phyloP scores from a whole-genome alignment of 2,888 invertebrate species.

The Drosophila seclusa region DNA sequence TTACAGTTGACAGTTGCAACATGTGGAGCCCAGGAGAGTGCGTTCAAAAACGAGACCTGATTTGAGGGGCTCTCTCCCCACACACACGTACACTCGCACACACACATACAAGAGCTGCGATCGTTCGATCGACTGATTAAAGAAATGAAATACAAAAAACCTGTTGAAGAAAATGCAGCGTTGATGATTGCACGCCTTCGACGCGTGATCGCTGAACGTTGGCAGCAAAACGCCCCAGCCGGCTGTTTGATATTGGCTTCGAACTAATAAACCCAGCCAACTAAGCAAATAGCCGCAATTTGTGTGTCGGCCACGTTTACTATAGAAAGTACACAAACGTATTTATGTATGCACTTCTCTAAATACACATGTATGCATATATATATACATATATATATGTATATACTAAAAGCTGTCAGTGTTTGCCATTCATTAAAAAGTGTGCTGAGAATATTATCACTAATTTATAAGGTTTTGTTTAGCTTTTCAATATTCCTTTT shows the following conservation, averaged over 20 bases:
- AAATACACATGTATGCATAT: background rate
- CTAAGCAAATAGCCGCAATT: slow-evolving; percentile 55
- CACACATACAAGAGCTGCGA: slow-evolving; percentile 39
- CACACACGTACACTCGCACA: slow-evolving; percentile 15
- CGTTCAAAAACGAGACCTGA: slow-evolving; percentile 46
- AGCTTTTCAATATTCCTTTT: background rate
- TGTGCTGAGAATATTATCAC: background rate
- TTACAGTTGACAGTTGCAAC: slow-evolving; percentile 34
- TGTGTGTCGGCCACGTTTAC: slow-evolving; percentile 44
- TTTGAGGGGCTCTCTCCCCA: slow-evolving; percentile 7
- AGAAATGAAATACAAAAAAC: slow-evolving; percentile 40
- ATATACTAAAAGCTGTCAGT: slow-evolving; percentile 12
- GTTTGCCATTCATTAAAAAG: slow-evolving; percentile 48
- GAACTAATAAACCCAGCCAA: slow-evolving; percentile 64
- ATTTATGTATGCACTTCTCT: background rate
- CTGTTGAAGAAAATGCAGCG: slow-evolving; percentile 77
- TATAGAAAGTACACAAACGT: slow-evolving; percentile 47
- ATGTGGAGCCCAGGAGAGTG: slow-evolving; percentile 25
- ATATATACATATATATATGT: background rate
- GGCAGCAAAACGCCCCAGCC: slow-evolving; percentile 11
- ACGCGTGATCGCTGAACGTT: slow-evolving; percentile 66
- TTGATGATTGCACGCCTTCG: slow-evolving; percentile 61
- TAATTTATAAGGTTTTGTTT: background rate
- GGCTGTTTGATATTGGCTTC: slow-evolving; percentile 63
- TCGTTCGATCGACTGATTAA: slow-evolving; percentile 41